phyloP scores from a whole-genome alignment of 2,888 invertebrate genomes.

The Tetragnatha montana region DNA sequence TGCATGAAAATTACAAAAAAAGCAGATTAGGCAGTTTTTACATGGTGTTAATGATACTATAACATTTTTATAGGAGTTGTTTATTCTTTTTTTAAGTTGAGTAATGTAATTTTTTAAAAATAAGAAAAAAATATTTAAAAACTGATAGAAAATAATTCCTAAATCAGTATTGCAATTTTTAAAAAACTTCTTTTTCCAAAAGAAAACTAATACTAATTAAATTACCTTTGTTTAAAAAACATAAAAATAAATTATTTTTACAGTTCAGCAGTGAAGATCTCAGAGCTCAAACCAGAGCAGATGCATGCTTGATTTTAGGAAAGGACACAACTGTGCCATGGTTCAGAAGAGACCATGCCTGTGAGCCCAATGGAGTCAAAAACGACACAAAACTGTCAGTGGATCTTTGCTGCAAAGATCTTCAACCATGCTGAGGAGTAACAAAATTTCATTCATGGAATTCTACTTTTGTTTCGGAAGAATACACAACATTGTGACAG shows the following conservation, averaged over 20 bases:
- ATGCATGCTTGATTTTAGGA: constrained; percentile 63
- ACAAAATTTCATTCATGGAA: not conserved
- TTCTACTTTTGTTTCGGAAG: not conserved
- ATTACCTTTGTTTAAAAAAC: no score
- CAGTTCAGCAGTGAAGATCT: constrained; percentile 70
- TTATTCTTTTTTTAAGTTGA: no score
- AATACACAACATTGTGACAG: not conserved
- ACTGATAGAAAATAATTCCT: no score
- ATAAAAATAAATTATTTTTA: not conserved
- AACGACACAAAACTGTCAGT: constrained; percentile 67
- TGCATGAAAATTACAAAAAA: no score
- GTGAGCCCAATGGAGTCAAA: constrained; percentile 59
- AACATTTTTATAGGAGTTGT: no score
- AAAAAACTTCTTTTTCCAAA: no score
- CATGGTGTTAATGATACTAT: no score
- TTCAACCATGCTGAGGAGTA: constrained; percentile 59
- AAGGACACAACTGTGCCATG: constrained; percentile 60
- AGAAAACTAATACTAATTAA: no score
- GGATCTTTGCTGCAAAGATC: constrained; percentile 64
- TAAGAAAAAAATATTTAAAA: no score
- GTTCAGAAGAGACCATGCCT: constrained; percentile 66
- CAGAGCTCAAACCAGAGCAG: constrained; percentile 66
- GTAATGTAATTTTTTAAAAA: no score
- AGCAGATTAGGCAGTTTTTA: no score
- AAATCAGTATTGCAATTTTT: no score